Base-by-base conservation (phyloP, 1,140 invertebrate species). In the Ceratina japonica region DNA sequence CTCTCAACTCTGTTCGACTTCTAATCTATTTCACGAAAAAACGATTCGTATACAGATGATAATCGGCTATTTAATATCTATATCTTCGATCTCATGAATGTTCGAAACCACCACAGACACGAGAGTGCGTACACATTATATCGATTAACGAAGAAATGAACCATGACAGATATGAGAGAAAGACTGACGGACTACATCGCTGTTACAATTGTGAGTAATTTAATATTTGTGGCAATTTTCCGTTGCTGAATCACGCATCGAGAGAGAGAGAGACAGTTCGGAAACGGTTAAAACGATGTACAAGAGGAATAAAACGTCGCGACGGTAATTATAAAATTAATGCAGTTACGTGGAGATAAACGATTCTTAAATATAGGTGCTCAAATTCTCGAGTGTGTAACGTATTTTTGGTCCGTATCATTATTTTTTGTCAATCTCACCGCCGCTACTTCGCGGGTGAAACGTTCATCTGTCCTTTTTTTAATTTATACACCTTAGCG, bases 101-200 rank as follows among this genome's bases (percentile, higher is more conserved):
- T 64, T 74, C 54, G 54, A 70, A 64, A 81, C 81, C 80, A 81
- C 81, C 65, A 86, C 79, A 87, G 81, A 81, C 77, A 87, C 61
- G 77, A 83, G 66, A 58, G 58, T 70, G 72, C 70, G 37, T 62
- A 58, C 61, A 81, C 68, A 81, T 83, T 68, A 63, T 76, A 83
- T 79, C 27, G 63, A 69, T 84, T 85, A 80, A 85, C 15, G 16
- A 79, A 78, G 79, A 87, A 87, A 88, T 86, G 80, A 84, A 83
- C 87, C 88, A 89, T 89, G 88, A 90, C 88, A 89, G 83, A 87
- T 88, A 89, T 90, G 88, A 90, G 89, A 90, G 86, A 89, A 90
- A 89, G 89, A 89, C 89, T 90, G 89, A 89, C 83, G 87, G 87
- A 81, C 75, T 84, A 81, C 75, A 84, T 78, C 79, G 64, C 72